phyloP scores from a whole-genome alignment of 2,113 vertebrate genomes.

The Megalops atlanticus region DNA sequence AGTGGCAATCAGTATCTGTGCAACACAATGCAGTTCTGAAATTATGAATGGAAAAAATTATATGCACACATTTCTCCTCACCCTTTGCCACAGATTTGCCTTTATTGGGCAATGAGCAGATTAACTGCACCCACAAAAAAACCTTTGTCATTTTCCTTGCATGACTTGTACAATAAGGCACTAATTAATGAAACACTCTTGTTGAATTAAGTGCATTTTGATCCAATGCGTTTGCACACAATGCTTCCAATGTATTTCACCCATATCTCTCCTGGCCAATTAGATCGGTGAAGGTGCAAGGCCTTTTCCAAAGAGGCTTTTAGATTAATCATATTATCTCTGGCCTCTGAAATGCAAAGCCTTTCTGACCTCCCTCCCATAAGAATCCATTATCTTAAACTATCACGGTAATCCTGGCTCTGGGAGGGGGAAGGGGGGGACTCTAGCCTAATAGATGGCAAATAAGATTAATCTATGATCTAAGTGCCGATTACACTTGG shows the following conservation, averaged over 20 bases:
- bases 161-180: conserved; percentile 31
- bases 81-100: conserved; percentile 33
- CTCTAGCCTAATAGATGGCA: conserved; percentile 99
- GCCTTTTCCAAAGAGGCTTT: conserved; percentile 94
- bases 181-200: conserved; percentile 53
- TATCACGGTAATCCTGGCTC: conserved; percentile 99
- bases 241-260: conserved; percentile 75
- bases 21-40: conserved; percentile 35
- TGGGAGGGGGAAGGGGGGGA: conserved; percentile 85
- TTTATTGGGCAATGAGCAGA: conserved; percentile 55
- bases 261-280: conserved; percentile 79
- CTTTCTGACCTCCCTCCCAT: conserved; percentile 96
- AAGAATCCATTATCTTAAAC: conserved; percentile 99
- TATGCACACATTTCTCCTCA: no score
- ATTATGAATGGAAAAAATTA: conserved; percentile 31
- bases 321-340: conserved; percentile 99
- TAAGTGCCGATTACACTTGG: conserved; percentile 99
- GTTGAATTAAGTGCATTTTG: conserved; percentile 50
- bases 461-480: conserved; percentile 99
- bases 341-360: conserved; percentile 95
- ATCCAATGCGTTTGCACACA: conserved; percentile 56
- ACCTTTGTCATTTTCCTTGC: conserved; percentile 57
- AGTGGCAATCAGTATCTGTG: neutral
- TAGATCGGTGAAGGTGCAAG: conserved; percentile 87
- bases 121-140: conserved; percentile 59